Evolutionary conservation across 2,113 vertebrate genomes (phyloP).

Genomic region (Oreochromis spilurus): DNA sequence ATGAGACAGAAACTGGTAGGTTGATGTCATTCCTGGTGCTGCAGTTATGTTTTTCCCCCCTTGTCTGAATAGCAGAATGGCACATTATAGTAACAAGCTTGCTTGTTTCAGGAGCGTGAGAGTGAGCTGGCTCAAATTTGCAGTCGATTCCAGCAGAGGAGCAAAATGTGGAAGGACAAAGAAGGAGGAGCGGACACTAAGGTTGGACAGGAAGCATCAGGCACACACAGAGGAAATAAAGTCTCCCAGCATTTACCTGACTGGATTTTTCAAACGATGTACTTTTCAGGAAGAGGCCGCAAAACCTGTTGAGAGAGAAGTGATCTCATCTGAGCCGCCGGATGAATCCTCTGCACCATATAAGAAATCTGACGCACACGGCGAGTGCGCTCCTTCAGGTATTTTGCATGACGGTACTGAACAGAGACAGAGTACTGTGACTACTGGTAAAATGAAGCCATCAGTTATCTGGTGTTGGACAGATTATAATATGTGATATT

Average conservation of each 20-base stretch:
- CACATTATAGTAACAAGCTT: rapidly evolving
- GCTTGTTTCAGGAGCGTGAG: slow-evolving; percentile 81
- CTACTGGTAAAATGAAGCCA: rapidly evolving
- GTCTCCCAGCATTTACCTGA: not conserved
- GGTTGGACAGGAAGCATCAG: slow-evolving; percentile 16
- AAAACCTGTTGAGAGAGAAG: not conserved
- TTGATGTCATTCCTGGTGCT: not conserved
- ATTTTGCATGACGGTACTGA: not conserved
- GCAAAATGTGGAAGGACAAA: slow-evolving; percentile 76
- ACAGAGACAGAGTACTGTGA: rapidly evolving
- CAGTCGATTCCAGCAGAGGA: slow-evolving; percentile 81
- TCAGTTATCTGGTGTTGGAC: not conserved
- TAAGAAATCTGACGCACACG: not conserved
- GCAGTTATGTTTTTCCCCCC: rapidly evolving
- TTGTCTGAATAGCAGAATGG: rapidly evolving
- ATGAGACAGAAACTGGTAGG: slow-evolving; percentile 86
- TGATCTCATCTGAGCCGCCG: not conserved
- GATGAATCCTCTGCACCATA: not conserved
- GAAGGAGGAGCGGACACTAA: slow-evolving; percentile 62
- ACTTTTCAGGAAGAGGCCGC: not conserved
- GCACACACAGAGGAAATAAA: not conserved
- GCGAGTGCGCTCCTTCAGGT: slow-evolving; percentile 30
- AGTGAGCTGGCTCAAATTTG: slow-evolving; percentile 85
- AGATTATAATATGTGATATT: rapidly evolving
- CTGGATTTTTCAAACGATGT: not conserved